A percentile compares a stretch with the other conserved stretches of the same genome.
These are phyloP conservation scores for Jaculus jaculus DNA, from an alignment of 2,113 vertebrate genomes.

Conservation along the genomic window DNA sequence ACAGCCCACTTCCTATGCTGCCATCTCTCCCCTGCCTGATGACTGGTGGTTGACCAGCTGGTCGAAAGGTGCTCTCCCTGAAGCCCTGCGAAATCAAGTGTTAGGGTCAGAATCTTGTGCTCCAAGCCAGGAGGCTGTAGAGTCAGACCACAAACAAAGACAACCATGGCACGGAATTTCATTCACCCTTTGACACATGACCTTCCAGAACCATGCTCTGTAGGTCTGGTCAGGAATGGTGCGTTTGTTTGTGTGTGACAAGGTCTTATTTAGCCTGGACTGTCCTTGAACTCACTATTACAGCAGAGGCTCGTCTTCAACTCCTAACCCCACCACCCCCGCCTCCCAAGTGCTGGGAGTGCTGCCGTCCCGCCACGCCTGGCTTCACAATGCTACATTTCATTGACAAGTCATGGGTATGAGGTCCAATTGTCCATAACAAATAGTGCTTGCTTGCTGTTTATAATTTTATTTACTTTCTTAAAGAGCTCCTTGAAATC, in stretches of 20 bases:
- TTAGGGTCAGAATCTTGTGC: neutral
- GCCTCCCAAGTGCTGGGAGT: neutral
- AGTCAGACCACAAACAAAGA: neutral
- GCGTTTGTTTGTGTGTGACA: neutral
- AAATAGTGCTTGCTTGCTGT: neutral
- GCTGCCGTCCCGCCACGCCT: neutral
- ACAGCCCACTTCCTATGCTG: too few relatives aligned
- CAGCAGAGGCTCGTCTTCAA: neutral
- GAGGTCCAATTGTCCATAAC: neutral
- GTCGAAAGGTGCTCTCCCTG: neutral
- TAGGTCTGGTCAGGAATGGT: neutral
- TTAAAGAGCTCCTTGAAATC: neutral
- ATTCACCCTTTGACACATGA: neutral
- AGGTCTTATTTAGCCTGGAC: neutral
- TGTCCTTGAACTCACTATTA: neutral
- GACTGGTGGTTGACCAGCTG: too few relatives aligned
- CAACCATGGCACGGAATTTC: neutral
- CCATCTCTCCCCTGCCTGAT: too few relatives aligned
- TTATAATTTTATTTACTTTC: slow-evolving; percentile 12
- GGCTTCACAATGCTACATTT: neutral
- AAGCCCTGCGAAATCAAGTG: neutral
- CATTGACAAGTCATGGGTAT: neutral
- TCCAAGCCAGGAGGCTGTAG: neutral
- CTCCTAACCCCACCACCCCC: too few relatives aligned
- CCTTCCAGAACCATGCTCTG: neutral